phyloP scores from a whole-genome alignment of 2,888 invertebrate genomes.

The Macrophya annulata region DNA sequence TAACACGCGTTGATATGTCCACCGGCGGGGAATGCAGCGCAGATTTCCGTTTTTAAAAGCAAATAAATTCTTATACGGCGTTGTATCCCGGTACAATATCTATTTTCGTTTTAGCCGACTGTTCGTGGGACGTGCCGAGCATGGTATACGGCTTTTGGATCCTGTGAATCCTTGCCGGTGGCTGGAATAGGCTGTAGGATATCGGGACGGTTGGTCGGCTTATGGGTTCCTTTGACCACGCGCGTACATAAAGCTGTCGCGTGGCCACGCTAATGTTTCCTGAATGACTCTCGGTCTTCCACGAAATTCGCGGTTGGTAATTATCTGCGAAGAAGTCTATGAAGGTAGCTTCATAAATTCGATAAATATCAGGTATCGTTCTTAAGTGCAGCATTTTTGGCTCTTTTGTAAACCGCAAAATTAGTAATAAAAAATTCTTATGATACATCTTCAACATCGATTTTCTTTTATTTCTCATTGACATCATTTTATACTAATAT shows the following conservation, averaged over 20 bases:
- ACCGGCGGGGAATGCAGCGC: slow-evolving; percentile 45
- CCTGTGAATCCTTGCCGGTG: slow-evolving; percentile 43
- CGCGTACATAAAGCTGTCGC: slow-evolving; percentile 52
- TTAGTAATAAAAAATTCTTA: background rate
- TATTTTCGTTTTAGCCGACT: slow-evolving; percentile 52
- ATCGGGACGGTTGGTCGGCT: slow-evolving; percentile 45
- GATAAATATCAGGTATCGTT: slow-evolving; percentile 23
- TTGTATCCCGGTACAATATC: slow-evolving; percentile 48
- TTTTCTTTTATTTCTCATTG: background rate
- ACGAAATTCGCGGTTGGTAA: slow-evolving; percentile 47
- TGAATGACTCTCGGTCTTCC: slow-evolving; percentile 48
- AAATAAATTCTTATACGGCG: slow-evolving; percentile 42
- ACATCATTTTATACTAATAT: slow-evolving; percentile 10
- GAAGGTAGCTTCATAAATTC: slow-evolving; percentile 49
- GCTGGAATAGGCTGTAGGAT: slow-evolving; percentile 47
- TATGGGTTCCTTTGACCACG: slow-evolving; percentile 53
- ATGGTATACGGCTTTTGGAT: slow-evolving; percentile 26
- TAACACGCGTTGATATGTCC: slow-evolving; percentile 50
- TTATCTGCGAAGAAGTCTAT: slow-evolving; percentile 33
- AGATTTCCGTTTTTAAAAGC: slow-evolving; percentile 52
- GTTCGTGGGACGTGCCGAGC: slow-evolving; percentile 45
- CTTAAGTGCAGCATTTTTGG: slow-evolving; percentile 17
- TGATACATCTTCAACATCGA: background rate
- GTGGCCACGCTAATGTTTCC: slow-evolving; percentile 54
- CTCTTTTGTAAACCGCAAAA: slow-evolving; percentile 16